Base-by-base conservation (phyloP, 2,113 vertebrate species). In the Sceloporus tristichus region DNA sequence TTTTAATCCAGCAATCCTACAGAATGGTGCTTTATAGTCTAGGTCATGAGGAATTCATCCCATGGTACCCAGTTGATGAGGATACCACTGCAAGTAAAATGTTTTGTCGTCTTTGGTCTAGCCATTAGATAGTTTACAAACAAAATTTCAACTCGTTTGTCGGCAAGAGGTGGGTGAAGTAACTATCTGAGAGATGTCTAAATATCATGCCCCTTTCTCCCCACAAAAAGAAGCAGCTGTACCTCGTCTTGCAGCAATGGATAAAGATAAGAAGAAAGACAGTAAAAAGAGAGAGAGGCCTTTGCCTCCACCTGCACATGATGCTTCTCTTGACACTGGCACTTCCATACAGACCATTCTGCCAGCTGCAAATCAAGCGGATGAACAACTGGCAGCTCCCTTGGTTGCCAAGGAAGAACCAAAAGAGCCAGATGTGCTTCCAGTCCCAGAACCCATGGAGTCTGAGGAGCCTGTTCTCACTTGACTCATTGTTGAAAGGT, bases 401-500 rank as follows among this genome's bases (percentile, higher is more conserved):
- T 21, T 2, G 0, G 2, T 0, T 9, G 0, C 0, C 0, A 65
- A 86, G 9, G 81, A 86, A 71, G 91, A 87, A 1, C 53, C 71
- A 13, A 34, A 65, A n/a, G 48, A 5, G 5, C 27, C 0, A 0
- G 9, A 77, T 0, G 79, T 75, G 0, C 42, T 84, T 68, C 86
- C 73, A 19, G 7, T 0, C 2, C 84, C 78, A 1, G 87, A 79
- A 8, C 25, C 42, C 71, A 62, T 71, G n/a, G 38, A 18, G 0
- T 93, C 90, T 0, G 87, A 97, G 62, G 95, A 96, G 6, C 94
- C 94, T 13, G 0, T 94, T 54, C 95, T 97, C 71, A 84, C 34
- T 34, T 95, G 38, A 86, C 87, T 98, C 71, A 94, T 97, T 23
- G 89, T 98, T 1, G 94, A 96, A 93, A 98, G 98, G 98, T 98